phyloP scores from a whole-genome alignment of 2,797 vertebrate species.

The Tauraco hartlaubi region DNA sequence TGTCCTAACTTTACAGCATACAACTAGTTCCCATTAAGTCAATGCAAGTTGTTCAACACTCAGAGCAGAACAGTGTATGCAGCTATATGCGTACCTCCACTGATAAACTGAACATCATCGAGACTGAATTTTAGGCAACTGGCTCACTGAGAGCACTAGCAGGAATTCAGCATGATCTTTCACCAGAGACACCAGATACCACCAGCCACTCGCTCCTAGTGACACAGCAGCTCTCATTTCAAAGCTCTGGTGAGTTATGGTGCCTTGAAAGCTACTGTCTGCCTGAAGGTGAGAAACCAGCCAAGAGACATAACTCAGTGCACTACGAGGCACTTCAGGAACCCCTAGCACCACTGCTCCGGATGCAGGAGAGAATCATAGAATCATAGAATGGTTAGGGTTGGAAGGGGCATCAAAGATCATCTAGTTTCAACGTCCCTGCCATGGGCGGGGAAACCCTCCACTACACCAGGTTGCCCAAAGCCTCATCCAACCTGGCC shows the following conservation, averaged over 20 bases:
- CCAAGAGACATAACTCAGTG: neutral
- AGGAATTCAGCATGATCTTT: neutral
- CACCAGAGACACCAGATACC: neutral
- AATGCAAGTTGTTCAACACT: neutral
- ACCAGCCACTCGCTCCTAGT: rapidly evolving
- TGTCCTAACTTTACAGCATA: neutral
- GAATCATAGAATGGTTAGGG: no score
- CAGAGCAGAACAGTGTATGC: neutral
- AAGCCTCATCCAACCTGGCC: no score
- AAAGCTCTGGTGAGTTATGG: neutral
- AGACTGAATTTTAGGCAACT: neutral
- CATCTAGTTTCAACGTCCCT: no score
- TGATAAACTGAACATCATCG: neutral
- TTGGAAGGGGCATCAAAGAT: no score
- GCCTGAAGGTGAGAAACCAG: neutral
- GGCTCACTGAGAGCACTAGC: neutral
- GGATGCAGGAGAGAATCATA: neutral
- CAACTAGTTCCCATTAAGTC: neutral
- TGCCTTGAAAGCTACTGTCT: neutral
- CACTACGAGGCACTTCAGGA: rapidly evolving
- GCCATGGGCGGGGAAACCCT: no score
- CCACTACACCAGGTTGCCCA: no score
- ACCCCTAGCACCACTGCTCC: neutral
- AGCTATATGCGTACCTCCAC: neutral
- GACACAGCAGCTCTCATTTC: neutral